phyloP scores from a whole-genome alignment of 2,113 vertebrate species.

The Percopsis transmontana region DNA sequence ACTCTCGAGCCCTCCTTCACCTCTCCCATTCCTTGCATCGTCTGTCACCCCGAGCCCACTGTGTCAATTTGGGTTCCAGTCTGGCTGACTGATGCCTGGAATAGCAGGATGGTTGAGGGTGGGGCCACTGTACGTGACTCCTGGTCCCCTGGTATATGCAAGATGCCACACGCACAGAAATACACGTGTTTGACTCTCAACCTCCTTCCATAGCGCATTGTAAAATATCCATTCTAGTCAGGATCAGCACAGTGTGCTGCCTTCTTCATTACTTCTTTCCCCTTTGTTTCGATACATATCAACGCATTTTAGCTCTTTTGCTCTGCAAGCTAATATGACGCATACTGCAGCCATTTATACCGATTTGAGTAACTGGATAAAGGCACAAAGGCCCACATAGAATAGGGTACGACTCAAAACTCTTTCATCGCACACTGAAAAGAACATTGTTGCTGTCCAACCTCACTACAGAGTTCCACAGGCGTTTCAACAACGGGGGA shows the following conservation, averaged over 20 bases:
- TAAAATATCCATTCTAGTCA: too few species aligned
- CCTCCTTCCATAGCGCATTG: too few species aligned
- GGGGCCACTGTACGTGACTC: background rate
- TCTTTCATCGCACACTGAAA: slow-evolving; percentile 70
- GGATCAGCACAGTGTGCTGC: background rate
- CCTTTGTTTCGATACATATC: slow-evolving; percentile 65
- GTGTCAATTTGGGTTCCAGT: slow-evolving; percentile 57
- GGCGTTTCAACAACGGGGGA: slow-evolving; percentile 38
- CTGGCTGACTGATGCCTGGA: slow-evolving; percentile 52
- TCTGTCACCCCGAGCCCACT: slow-evolving; percentile 50
- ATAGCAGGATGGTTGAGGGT: slow-evolving; percentile 21
- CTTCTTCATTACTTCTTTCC: background rate
- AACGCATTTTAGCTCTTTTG: slow-evolving; percentile 63
- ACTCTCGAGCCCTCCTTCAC: slow-evolving; percentile 3
- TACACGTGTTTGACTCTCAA: too few species aligned
- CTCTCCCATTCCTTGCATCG: slow-evolving; percentile 36
- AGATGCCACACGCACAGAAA: too few species aligned
- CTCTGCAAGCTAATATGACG: slow-evolving; percentile 65
- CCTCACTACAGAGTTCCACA: slow-evolving; percentile 46
- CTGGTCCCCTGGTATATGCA: too few species aligned
- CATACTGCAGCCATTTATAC: slow-evolving; percentile 61
- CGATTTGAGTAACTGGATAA: slow-evolving; percentile 77
- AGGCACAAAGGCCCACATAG: slow-evolving; percentile 63
- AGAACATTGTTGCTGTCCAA: slow-evolving; percentile 71
- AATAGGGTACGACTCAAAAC: slow-evolving; percentile 61